Conservation (phyloP, 2,113 vertebrate genomes). For the Larimichthys polyactis region DNA sequence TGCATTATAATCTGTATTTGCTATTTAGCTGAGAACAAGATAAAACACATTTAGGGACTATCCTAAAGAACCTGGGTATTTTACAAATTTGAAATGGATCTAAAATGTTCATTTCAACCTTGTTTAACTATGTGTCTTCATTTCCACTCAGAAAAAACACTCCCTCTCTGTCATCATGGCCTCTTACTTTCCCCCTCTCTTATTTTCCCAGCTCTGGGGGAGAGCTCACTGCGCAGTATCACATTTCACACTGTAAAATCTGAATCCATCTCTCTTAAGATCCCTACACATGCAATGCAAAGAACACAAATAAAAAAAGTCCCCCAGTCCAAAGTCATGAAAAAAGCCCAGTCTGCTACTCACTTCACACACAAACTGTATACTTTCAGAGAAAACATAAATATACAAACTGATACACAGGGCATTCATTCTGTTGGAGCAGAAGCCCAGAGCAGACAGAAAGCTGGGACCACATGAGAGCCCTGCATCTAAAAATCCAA, state of each 20-base stretch:
- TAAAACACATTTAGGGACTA: neutral
- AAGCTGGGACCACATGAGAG: constrained; percentile 6
- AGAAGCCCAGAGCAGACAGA: neutral
- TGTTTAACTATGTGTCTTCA: neutral
- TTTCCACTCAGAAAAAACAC: constrained; percentile 1
- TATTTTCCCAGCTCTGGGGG: constrained; percentile 27
- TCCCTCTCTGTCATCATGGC: constrained; percentile 17
- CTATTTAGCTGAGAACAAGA: neutral
- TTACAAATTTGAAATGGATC: neutral
- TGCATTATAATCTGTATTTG: neutral
- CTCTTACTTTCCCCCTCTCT: constrained; percentile 1
- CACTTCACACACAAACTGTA: constrained; percentile 26
- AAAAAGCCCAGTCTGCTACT: neutral
- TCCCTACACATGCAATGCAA: constrained; percentile 12
- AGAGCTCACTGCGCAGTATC: constrained; percentile 36
- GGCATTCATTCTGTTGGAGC: neutral
- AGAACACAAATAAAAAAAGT: constrained; percentile 22
- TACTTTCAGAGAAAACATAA: constrained; percentile 44
- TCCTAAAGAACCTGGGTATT: neutral
- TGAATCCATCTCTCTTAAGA: constrained; percentile 33
- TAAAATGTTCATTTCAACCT: neutral
- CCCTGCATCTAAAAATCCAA: constrained; percentile 12
- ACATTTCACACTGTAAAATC: constrained; percentile 44
- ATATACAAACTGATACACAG: constrained; percentile 39
- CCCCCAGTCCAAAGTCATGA: constrained; percentile 32